phyloP scores from a whole-genome alignment of 2,888 invertebrate genomes.

The Spatulosminthurus flaviceps region DNA sequence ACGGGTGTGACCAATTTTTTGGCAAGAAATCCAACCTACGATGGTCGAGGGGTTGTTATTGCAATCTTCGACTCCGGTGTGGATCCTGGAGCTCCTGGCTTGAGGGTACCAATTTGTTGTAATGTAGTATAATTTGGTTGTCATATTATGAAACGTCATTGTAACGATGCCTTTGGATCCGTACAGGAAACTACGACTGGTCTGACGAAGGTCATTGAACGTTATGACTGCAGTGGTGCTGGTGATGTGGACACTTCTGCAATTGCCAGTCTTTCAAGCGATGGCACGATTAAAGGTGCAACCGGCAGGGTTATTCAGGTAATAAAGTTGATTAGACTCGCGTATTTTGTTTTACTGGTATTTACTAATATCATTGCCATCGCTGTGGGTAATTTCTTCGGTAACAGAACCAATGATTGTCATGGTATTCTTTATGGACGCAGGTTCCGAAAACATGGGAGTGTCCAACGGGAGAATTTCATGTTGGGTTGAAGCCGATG shows the following conservation, averaged over 20 bases:
- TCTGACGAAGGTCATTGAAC: slow-evolving; percentile 90
- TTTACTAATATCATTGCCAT: too few relatives aligned
- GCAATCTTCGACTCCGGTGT: slow-evolving; percentile 98
- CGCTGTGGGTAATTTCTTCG: too few relatives aligned
- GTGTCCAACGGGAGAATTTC: slow-evolving; percentile 85
- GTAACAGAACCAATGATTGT: too few relatives aligned
- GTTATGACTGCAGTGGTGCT: slow-evolving; percentile 94
- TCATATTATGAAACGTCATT: background rate
- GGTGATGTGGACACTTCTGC: slow-evolving; percentile 95
- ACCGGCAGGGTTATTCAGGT: slow-evolving; percentile 90
- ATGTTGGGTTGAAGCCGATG: slow-evolving; percentile 86
- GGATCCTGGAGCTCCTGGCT: slow-evolving; percentile 93
- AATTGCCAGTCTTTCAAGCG: slow-evolving; percentile 73
- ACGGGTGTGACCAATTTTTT: slow-evolving; percentile 89
- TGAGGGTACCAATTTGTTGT: too few relatives aligned
- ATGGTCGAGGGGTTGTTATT: slow-evolving; percentile 90
- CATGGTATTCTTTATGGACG: too few relatives aligned
- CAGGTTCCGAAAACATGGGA: slow-evolving; percentile 84
- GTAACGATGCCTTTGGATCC: slow-evolving; percentile 18
- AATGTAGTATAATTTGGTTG: background rate
- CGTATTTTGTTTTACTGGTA: slow-evolving; percentile 4
- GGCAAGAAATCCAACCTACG: slow-evolving; percentile 81
- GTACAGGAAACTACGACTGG: slow-evolving; percentile 85
- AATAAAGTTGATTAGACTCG: slow-evolving; percentile 56
- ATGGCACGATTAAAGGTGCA: slow-evolving; percentile 79